Evolutionary conservation across 2,113 vertebrate genomes (phyloP), one percentile per base, ranked within the genome.

Genomic region (Zosterops borbonicus): DNA sequence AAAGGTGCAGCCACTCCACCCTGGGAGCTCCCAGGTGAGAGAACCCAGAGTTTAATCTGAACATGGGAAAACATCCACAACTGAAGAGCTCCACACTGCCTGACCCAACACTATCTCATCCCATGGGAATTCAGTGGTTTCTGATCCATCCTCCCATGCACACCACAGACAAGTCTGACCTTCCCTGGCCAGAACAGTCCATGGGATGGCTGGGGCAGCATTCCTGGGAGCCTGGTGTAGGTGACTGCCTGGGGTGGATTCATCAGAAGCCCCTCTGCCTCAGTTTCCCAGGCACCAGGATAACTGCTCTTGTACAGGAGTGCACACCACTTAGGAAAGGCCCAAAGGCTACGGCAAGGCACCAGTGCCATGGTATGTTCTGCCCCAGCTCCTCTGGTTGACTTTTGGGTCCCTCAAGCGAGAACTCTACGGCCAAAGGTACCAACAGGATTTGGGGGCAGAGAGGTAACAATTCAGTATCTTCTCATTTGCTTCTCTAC

Each of bases 351-450:
- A 1, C 8, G 14, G 27, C 9, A 60, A 52, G 24, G 17, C 23
- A 20, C 6, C 0, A 1, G 12, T 17, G 21, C 7, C 27, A 18
- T 5, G 2, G 4, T 5, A 21, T 17, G 5, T 31, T 76, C 28
- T 89, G 33, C 14, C 39, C 33, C 39, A 50, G 20, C 16, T 74
- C 46, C 14, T n/a, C 39, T 71, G 29, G 5, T 5, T 78, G 35
- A 33, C 88, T 79, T 49, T 19, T 23, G 7, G 28, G 5, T 46
- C 6, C 6, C 39, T 89, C 47, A 46, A 23, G 50, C 29, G 39
- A 83, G 15, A 87, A 14, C 15, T n/a, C 33, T 24, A 16, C 16
- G 68, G 29, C 7, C 14, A 59, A 81, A 87, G n/a, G 37, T 23
- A 35, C 74, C 47, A 46, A 14, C 21, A 11, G 29, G 22, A 28